These are phyloP conservation scores for Gobiocypris rarus DNA, from an alignment of 2,113 vertebrate genomes.

Conservation along the genomic window DNA sequence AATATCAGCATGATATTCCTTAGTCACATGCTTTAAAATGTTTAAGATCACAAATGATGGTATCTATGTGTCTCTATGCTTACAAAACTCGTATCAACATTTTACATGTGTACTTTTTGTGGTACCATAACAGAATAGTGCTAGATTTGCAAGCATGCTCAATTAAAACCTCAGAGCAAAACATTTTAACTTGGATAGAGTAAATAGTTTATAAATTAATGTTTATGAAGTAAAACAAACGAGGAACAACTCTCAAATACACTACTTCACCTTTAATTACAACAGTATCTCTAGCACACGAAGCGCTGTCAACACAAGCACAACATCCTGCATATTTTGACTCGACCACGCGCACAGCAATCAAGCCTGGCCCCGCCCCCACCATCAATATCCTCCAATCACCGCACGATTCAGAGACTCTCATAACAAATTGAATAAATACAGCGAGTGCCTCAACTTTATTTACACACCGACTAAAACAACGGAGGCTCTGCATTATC, in stretches of 20 bases:
- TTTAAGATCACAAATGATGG: neutral
- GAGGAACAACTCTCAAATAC: neutral
- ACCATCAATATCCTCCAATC: constrained; percentile 82
- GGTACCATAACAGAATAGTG: neutral
- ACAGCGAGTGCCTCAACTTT: constrained; percentile 64
- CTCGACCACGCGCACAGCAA: constrained; percentile 67
- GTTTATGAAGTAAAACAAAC: neutral
- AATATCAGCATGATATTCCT: constrained; percentile 22
- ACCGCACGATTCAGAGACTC: constrained; percentile 72
- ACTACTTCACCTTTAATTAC: neutral
- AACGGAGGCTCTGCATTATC: neutral
- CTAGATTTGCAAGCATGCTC: neutral
- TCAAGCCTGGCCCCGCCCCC: constrained; percentile 79
- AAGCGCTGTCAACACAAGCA: constrained; percentile 17
- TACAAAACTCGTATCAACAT: neutral
- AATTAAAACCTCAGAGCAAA: neutral
- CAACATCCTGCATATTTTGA: constrained; percentile 44
- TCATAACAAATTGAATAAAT: constrained; percentile 72
- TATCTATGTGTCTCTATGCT: neutral
- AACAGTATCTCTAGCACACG: neutral
- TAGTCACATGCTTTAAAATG: neutral
- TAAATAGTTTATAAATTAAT: neutral
- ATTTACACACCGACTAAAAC: constrained; percentile 13
- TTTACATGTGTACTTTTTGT: neutral
- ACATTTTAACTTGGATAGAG: neutral